Percentiles rank a stretch among this genome's conserved stretches.
phyloP scores from a whole-genome alignment of 2,888 invertebrate species.

The Sphinx pinastri region DNA sequence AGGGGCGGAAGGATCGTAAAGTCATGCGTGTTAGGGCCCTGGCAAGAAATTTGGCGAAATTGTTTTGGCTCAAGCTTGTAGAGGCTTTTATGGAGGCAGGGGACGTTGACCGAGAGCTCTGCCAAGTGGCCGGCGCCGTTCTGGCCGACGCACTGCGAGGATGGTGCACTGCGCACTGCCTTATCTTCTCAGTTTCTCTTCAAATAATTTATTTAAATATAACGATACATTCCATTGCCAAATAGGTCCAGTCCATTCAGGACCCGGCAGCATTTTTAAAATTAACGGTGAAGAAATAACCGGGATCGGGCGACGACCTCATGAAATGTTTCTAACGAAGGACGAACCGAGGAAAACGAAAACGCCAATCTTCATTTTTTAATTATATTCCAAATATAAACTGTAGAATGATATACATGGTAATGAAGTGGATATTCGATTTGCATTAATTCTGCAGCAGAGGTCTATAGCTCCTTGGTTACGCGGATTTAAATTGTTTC shows the following conservation, averaged over 20 bases:
- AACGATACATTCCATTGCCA: constrained; percentile 66
- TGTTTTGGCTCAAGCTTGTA: constrained; percentile 76
- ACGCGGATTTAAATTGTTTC: constrained; percentile 47
- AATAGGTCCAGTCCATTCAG: constrained; percentile 58
- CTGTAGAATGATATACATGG: constrained; percentile 55
- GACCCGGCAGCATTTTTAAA: constrained; percentile 37
- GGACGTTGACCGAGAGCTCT: constrained; percentile 79
- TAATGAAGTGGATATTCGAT: constrained; percentile 57
- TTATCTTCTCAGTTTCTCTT: constrained; percentile 65
- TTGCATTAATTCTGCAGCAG: constrained; percentile 52
- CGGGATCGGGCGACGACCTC: constrained; percentile 44
- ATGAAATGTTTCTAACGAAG: constrained; percentile 46
- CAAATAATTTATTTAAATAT: constrained; percentile 64
- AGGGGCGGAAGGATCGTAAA: constrained; percentile 72
- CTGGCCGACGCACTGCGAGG: constrained; percentile 75
- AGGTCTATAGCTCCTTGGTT: constrained; percentile 65
- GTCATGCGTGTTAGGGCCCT: constrained; percentile 75
- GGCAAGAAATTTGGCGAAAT: constrained; percentile 80
- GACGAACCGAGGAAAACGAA: constrained; percentile 52
- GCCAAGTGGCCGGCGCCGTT: constrained; percentile 81
- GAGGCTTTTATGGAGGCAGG: constrained; percentile 77
- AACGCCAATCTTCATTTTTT: constrained; percentile 40
- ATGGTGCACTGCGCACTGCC: constrained; percentile 77
- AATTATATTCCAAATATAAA: constrained; percentile 46
- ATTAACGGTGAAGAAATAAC: constrained; percentile 35